Conservation (phyloP, 64 coral and sea anemone genomes). For the Pachyseris speciosa region DNA sequence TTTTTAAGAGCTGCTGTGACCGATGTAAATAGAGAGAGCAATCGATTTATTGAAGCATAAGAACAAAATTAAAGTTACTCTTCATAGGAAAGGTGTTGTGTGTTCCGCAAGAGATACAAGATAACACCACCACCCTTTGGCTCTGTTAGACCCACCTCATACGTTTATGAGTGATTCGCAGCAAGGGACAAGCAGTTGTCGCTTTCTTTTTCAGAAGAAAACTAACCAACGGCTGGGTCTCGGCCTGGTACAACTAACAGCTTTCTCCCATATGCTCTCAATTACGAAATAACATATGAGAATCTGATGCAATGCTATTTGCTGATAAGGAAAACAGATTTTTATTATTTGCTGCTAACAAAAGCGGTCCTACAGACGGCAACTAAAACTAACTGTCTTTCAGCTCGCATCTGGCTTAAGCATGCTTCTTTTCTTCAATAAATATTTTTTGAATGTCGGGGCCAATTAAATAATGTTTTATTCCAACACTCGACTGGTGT, state of each 20-base stretch:
- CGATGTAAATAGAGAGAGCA: neutral
- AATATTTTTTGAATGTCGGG: neutral
- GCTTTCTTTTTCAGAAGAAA: neutral
- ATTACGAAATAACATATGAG: constrained; percentile 14
- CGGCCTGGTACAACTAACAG: too few species aligned
- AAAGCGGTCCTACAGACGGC: constrained; percentile 7
- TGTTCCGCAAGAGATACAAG: neutral
- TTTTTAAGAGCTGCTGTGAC: neutral
- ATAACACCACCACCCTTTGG: neutral
- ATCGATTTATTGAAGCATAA: neutral
- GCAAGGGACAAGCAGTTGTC: neutral
- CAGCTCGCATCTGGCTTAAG: neutral
- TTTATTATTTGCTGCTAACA: constrained; percentile 23
- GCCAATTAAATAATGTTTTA: neutral
- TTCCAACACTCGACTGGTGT: neutral
- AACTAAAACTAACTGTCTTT: neutral
- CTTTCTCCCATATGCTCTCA: constrained; percentile 33
- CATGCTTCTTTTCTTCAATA: neutral
- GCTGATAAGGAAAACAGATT: constrained; percentile 32
- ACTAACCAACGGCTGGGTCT: too few species aligned
- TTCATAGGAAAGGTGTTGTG: neutral
- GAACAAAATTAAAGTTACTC: neutral
- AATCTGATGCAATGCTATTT: neutral
- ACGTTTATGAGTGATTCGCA: too few species aligned
- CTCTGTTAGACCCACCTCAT: too few species aligned